A percentile compares a stretch with the other conserved stretches of the same genome.
Evolutionary conservation across 2,888 invertebrate genomes (phyloP).

Genomic region (Steinernema carpocapsae): DNA sequence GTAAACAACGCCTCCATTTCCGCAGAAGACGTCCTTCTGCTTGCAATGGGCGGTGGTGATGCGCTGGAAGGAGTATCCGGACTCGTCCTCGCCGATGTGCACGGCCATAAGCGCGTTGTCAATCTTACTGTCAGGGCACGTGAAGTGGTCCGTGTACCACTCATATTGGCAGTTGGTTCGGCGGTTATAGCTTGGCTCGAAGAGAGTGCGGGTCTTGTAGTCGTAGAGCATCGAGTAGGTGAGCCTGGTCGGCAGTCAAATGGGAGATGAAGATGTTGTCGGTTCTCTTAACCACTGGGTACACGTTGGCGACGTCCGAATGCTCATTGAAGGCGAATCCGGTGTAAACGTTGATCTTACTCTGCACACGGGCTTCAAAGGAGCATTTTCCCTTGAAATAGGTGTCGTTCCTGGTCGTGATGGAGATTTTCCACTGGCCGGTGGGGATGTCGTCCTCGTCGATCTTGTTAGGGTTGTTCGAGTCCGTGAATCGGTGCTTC

Average conservation of each 20-base stretch:
- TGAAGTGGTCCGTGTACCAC: constrained; percentile 53
- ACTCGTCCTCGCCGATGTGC: constrained; percentile 59
- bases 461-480: constrained; percentile 46
- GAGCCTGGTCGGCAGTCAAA: constrained; percentile 38
- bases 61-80: constrained; percentile 60
- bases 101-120: constrained; percentile 7
- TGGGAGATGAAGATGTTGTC: constrained; percentile 52
- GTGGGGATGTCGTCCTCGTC: constrained; percentile 51
- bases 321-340: constrained; percentile 48
- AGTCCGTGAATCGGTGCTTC: constrained; percentile 51
- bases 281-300: background rate
- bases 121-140: constrained; percentile 49
- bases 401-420: background rate
- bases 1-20: constrained; percentile 55
- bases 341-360: constrained; percentile 50
- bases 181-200: constrained; percentile 49
- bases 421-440: constrained; percentile 53
- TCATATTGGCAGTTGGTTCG: constrained; percentile 48
- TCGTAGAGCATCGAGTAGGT: constrained; percentile 36
- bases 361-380: constrained; percentile 51
- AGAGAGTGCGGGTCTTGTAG: constrained; percentile 43
- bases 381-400: constrained; percentile 38
- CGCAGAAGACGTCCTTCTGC: constrained; percentile 44
- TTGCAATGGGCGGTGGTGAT: constrained; percentile 39
- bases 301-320: background rate